Evolutionary conservation across 2,888 invertebrate genomes (phyloP), one percentile per base, ranked within the genome.

Genomic region (Eulithis prunata): DNA sequence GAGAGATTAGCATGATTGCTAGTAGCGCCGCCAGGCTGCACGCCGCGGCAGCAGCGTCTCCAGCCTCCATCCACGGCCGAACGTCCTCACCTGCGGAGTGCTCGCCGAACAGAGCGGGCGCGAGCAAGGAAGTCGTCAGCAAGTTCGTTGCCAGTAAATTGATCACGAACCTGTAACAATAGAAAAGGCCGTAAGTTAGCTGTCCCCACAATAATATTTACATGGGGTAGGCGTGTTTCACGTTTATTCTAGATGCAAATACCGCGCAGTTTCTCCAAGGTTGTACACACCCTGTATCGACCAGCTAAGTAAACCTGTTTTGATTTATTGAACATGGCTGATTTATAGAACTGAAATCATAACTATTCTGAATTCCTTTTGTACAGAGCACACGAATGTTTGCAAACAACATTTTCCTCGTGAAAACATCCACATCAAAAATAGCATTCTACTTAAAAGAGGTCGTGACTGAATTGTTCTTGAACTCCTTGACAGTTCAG

Each of bases 151-250:
- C 93, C 75, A 91, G 83, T 60, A 90, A 82, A 71, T 91, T 96
- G 81, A 96, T 95, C 84, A 95, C 95, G 87, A 95, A 95, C 89
- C 95, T 95, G 93, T 12, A 94, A 94, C 88, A 89, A 89, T 49
- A 78, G 78, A 84, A 75, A 79, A 32, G 28, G 28, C 63, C 69
- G 68, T 76, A 69, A 75, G 70, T 72, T 69, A 56, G 32, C 41
- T 4, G 57, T 66, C 58, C 51, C 61, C 14, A 73, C 63, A 62
- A 69, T 69, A 71, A 75, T 74, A 74, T 77, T 75, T 70, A 68
- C 72, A 56, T 51, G 58, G 59, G 66, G 58, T 41, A 5, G 51
- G 32, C 47, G 41, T 62, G 62, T 55, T 62, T 66, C 57, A 57
- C 67, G 70, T 72, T 66, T 70, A 61, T 64, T 53, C 14, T 46